Percentiles rank a stretch among this genome's conserved stretches.
phyloP scores from a whole-genome alignment of 2,113 vertebrate species.

The Catharus bicknelli region DNA sequence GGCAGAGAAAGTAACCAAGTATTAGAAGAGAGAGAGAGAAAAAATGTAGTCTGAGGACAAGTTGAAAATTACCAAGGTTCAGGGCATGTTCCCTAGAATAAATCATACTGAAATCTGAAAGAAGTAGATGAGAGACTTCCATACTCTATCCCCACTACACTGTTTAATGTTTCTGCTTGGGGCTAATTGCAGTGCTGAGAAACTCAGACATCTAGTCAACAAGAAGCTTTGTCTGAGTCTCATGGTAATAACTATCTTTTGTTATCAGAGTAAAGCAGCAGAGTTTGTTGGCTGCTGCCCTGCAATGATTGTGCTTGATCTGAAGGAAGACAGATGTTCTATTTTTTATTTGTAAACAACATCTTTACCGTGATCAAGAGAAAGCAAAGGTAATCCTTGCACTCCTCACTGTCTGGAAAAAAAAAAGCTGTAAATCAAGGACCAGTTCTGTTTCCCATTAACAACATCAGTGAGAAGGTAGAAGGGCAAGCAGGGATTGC shows the following conservation, averaged over 20 bases:
- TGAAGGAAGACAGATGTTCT: background rate
- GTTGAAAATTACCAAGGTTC: background rate
- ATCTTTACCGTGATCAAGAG: background rate
- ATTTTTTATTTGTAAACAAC: conserved; percentile 4
- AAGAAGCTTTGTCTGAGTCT: conserved; percentile 6
- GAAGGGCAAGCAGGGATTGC: background rate
- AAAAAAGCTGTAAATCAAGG: background rate
- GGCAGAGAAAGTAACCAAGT: background rate
- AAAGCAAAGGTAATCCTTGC: background rate
- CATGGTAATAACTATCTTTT: conserved; percentile 16
- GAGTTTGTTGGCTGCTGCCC: background rate
- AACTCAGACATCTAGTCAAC: conserved; percentile 28
- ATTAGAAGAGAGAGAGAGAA: background rate
- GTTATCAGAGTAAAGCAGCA: background rate
- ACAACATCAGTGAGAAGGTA: background rate
- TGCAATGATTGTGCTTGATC: background rate
- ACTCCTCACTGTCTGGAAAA: background rate
- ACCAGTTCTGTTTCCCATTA: background rate
- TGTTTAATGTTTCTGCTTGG: conserved; percentile 14
- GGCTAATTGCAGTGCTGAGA: background rate
- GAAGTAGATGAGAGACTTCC: background rate
- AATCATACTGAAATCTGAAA: conserved; percentile 8
- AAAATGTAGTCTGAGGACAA: background rate
- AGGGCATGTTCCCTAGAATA: background rate
- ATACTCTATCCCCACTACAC: background rate